Evolutionary conservation across 2,888 invertebrate species (phyloP).

Genomic region (Cancer borealis): DNA sequence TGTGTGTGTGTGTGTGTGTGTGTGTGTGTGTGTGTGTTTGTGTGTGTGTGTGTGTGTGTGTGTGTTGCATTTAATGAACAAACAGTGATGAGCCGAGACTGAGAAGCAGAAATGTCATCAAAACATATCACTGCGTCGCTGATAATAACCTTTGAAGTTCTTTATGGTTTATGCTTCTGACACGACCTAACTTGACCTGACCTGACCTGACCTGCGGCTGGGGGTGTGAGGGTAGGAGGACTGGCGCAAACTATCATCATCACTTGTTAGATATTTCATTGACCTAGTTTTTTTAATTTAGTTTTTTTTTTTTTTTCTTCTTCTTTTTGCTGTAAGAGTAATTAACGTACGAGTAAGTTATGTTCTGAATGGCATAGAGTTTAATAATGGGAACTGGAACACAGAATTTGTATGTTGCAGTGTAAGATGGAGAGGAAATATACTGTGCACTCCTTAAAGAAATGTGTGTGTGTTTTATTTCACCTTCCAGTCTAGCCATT

Average conservation of each 20-base stretch:
- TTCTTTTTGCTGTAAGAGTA: neutral
- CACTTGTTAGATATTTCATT: neutral
- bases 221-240: neutral
- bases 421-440: neutral
- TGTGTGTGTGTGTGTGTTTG: too few relatives aligned
- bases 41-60: too few relatives aligned
- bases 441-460: neutral
- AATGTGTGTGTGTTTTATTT: neutral
- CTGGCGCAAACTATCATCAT: conserved; percentile 7
- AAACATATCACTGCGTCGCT: neutral
- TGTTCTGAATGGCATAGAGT: conserved; percentile 5
- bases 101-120: neutral
- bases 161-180: neutral
- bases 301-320: neutral
- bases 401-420: neutral
- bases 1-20: too few relatives aligned
- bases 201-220: neutral
- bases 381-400: neutral
- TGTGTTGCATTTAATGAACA: too few relatives aligned
- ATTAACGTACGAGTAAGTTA: neutral
- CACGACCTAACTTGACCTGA: neutral
- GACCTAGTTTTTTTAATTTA: neutral
- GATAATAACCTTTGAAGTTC: neutral
- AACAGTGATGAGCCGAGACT: neutral
- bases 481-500: neutral